A percentile compares a stretch with the other conserved stretches of the same genome.
phyloP scores from a whole-genome alignment of 2,797 vertebrate species.

The Lagodon rhomboides region DNA sequence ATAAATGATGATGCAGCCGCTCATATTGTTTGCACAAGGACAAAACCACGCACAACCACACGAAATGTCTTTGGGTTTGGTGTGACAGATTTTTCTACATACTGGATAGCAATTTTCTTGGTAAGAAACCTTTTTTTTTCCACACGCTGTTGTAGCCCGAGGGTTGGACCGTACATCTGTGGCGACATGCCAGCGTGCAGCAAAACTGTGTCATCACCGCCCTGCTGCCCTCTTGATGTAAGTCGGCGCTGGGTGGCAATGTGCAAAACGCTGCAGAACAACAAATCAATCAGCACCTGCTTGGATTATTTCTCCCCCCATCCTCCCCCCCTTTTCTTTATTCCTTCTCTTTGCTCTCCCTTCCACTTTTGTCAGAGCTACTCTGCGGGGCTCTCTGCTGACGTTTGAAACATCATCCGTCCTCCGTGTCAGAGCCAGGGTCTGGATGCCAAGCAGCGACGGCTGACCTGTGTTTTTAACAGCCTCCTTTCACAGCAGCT shows the following conservation, averaged over 20 bases:
- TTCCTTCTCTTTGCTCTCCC: neutral
- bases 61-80: neutral
- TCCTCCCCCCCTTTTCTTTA: neutral
- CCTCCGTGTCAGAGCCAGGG: conserved; percentile 3
- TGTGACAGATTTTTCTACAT: conserved; percentile 8
- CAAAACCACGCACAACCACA: neutral
- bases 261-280: conserved; percentile 29
- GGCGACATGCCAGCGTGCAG: conserved; percentile 24
- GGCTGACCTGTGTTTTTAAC: conserved; percentile 47
- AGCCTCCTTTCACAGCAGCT: conserved; percentile 50
- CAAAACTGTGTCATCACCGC: conserved; percentile 40
- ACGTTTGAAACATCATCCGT: conserved; percentile 22
- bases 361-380: conserved; percentile 7
- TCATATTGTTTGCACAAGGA: neutral
- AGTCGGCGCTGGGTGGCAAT: conserved; percentile 18
- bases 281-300: conserved; percentile 45
- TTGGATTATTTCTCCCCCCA: conserved; percentile 20
- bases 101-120: conserved; percentile 7
- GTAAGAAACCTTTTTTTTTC: conserved; percentile 6
- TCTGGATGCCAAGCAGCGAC: conserved; percentile 3
- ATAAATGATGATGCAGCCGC: too few relatives aligned
- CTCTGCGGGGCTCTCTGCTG: neutral
- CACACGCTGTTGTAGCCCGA: neutral
- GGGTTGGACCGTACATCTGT: conserved; percentile 34
- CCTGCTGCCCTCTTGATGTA: conserved; percentile 46